phyloP scores from a whole-genome alignment of 2,888 invertebrate genomes.

The Stenodema calcarata region DNA sequence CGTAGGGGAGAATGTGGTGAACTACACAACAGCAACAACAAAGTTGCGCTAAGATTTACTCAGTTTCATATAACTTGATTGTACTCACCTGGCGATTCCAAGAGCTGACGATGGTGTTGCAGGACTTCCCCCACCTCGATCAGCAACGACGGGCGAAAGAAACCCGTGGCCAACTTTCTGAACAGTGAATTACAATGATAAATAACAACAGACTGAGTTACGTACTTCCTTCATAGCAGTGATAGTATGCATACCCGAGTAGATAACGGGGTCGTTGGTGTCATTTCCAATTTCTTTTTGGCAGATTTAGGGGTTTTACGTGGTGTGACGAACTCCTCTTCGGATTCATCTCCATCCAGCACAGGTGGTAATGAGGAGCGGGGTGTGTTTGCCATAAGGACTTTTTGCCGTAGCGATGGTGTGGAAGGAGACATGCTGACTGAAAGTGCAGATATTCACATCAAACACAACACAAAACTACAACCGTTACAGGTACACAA shows the following conservation, averaged over 20 bases:
- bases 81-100: slow-evolving; percentile 33
- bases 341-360: not conserved
- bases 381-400: slow-evolving; percentile 47
- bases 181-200: not conserved
- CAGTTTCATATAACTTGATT: no score
- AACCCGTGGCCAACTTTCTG: slow-evolving; percentile 53
- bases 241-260: not conserved
- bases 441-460: not conserved
- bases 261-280: slow-evolving; percentile 28
- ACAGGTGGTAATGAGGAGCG: not conserved
- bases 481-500: no score
- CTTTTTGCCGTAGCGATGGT: slow-evolving; percentile 48
- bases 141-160: slow-evolving; percentile 56
- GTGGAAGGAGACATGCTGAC: slow-evolving; percentile 45
- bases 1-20: no score
- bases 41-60: slow-evolving; percentile 56
- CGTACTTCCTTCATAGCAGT: not conserved
- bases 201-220: not conserved
- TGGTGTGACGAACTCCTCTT: slow-evolving; percentile 37
- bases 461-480: no score
- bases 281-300: slow-evolving; percentile 49
- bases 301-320: slow-evolving; percentile 42
- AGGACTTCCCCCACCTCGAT: slow-evolving; percentile 19
- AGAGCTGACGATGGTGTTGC: slow-evolving; percentile 32
- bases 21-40: no score